Base-by-base conservation (phyloP, 1,140 invertebrate species). In the Drosophila parabipectinata region DNA sequence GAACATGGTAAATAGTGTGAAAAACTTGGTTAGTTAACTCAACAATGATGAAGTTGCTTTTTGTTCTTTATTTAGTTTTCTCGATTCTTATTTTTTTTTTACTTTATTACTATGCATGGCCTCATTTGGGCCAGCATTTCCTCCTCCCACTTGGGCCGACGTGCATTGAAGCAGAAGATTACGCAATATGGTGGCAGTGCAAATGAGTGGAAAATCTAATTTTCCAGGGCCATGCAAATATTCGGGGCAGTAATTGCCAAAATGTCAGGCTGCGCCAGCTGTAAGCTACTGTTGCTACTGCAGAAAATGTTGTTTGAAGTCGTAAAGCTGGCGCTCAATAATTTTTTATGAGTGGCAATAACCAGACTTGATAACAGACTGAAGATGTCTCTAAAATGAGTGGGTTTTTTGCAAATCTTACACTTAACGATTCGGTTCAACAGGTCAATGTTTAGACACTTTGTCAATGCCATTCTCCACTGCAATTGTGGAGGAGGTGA, bases 191-290 rank as follows among this genome's bases (percentile, higher is more conserved):
- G 60, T 83, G 62, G 44, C 75, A 61, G 76, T 75, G 79, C 80
- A 83, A 83, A 83, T 76, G 79, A 83, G 79, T 78, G 79, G 79
- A 83, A 83, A 83, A 83, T 83, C 79, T 76, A 74, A 83, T 83
- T 83, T 83, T 83, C 80, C 80, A 84, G 64, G 54, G 41, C 28
- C 63, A 82, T 83, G 79, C 79, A 71, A 82, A 83, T 52, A 58
- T 51, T 60, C 28, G 21, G 39, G 63, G 18, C 32, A 47, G 53
- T 60, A 72, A 72, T 72, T 74, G 80, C 69, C 55, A 78, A 82
- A 82, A 83, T 83, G 79, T 83, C 69, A 78, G 56, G 48, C 66
- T 44, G 28, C 21, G 7, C 15, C 53, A 66, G 26, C 41, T 62
- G 21, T 4, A n/a, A 56, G 57, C 63, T 64, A 60, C 60, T 64